These are phyloP conservation scores for Telmatherina bonti DNA, from an alignment of 2,797 vertebrate species.

Conservation along the genomic window DNA sequence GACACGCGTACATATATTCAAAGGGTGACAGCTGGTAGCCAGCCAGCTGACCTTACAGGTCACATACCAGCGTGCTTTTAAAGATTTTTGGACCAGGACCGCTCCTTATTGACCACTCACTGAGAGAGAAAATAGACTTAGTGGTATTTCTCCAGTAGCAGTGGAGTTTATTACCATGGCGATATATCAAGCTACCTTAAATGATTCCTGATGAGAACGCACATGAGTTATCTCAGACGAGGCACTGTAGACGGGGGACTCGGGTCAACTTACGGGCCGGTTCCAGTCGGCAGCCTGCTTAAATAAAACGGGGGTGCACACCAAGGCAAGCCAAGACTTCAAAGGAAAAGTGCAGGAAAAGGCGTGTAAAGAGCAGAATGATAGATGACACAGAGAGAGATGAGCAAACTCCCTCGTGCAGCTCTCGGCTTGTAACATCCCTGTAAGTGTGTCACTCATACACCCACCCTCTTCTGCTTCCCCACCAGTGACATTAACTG, in stretches of 20 bases:
- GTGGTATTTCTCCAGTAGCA: conserved; percentile 18
- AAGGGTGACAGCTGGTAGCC: conserved; percentile 72
- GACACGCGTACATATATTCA: conserved; percentile 21
- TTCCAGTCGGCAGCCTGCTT: conserved; percentile 47
- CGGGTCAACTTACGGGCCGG: conserved; percentile 11
- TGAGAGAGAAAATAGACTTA: conserved; percentile 19
- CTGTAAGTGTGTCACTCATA: conserved; percentile 68
- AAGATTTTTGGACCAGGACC: conserved; percentile 19
- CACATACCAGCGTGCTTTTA: conserved; percentile 62
- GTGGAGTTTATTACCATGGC: conserved; percentile 14
- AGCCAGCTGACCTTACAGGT: conserved; percentile 63
- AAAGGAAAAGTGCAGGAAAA: conserved; percentile 49
- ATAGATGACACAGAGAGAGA: conserved; percentile 44
- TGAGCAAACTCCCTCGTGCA: conserved; percentile 44
- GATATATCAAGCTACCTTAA: conserved; percentile 27
- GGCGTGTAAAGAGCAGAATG: conserved; percentile 38
- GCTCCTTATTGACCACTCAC: conserved; percentile 38
- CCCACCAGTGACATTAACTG: conserved; percentile 58
- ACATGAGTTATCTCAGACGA: conserved; percentile 13
- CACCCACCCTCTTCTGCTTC: conserved; percentile 40
- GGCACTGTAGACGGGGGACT: conserved; percentile 27
- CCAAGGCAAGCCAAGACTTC: conserved; percentile 44
- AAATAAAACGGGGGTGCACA: conserved; percentile 30
- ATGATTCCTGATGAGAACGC: conserved; percentile 42
- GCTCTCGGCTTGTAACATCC: conserved; percentile 57